Evolutionary conservation across 2,888 invertebrate species (phyloP), one percentile per base, ranked within the genome.

Genomic region (Helicoverpa assulta): DNA sequence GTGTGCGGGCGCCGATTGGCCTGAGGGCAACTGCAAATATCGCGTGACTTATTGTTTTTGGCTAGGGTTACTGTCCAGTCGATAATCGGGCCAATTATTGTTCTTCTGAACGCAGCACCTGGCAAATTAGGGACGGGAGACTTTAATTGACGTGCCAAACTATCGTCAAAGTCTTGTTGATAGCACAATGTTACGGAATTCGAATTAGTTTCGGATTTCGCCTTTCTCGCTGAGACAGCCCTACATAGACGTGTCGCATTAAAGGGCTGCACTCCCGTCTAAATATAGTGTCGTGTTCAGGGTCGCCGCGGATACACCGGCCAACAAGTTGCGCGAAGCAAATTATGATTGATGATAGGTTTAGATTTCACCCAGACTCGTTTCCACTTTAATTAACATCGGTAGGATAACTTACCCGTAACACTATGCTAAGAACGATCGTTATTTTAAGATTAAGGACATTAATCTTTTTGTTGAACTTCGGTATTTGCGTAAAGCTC

Each of bases 261-360:
- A 83, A 86, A 89, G 89, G 89, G 89, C 84, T 88, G 85, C 83
- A 73, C 71, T 83, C 70, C 60, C 60, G 78, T 83, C 92, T 95
- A 95, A 91, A 93, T 91, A 90, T 95, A 95, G 91, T 84, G 59
- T 66, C 83, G 85, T 86, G 86, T 89, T 92, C 94, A 94, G 92
- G 94, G 94, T 92, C 93, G 90, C 70, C 69, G 68, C 85, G 83
- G 85, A 81, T 90, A 91, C 91, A 91, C 81, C 86, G 89, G 93
- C 93, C 94, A 94, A 92, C 88, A 92, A 88, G 87, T 86, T 88
- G 88, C 87, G 84, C 87, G 90, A 87, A 89, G 91, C 92, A 94
- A 94, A 94, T 94, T 94, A 92, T 94, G 93, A 94, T 90, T 90
- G 91, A 94, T 94, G 88, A 89, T 88, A 81, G 85, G 87, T 84